phyloP scores from a whole-genome alignment of 1,140 invertebrate genomes.

The Zaprionus ghesquierei region DNA sequence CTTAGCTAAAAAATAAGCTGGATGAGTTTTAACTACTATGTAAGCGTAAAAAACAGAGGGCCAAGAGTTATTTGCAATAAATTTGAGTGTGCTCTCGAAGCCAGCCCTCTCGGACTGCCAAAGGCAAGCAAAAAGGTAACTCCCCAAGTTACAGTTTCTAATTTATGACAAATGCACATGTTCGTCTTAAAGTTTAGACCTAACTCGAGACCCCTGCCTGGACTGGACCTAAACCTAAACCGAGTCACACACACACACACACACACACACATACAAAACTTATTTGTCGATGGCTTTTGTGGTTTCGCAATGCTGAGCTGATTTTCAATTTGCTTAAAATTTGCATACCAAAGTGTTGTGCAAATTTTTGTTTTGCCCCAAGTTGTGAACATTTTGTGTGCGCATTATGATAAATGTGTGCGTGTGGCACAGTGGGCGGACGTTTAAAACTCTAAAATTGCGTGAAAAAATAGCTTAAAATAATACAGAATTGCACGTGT shows the following conservation, averaged over 20 bases:
- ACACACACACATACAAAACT: slow-evolving; percentile 39
- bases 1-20: slow-evolving; percentile 57
- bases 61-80: slow-evolving; percentile 76
- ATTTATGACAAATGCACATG: slow-evolving; percentile 81
- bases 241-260: background rate
- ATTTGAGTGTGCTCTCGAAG: slow-evolving; percentile 63
- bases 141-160: slow-evolving; percentile 72
- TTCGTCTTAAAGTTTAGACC: slow-evolving; percentile 67
- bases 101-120: background rate
- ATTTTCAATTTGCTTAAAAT: slow-evolving; percentile 78
- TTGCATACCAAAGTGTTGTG: slow-evolving; percentile 65
- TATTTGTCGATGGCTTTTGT: slow-evolving; percentile 68
- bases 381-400: slow-evolving; percentile 48
- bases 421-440: slow-evolving; percentile 30
- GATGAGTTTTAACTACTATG: slow-evolving; percentile 37
- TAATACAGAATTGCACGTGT: background rate
- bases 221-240: slow-evolving; percentile 16
- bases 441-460: background rate
- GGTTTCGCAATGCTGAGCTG: slow-evolving; percentile 56
- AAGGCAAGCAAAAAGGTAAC: slow-evolving; percentile 40
- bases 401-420: slow-evolving; percentile 58
- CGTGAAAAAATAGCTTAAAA: background rate
- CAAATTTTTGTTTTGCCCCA: slow-evolving; percentile 35
- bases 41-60: slow-evolving; percentile 39
- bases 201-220: slow-evolving; percentile 38